Percentiles rank a stretch among this genome's conserved stretches.
These are phyloP conservation scores for Pinctada fucata DNA, from an alignment of 2,888 invertebrate species.

Conservation along the genomic window DNA sequence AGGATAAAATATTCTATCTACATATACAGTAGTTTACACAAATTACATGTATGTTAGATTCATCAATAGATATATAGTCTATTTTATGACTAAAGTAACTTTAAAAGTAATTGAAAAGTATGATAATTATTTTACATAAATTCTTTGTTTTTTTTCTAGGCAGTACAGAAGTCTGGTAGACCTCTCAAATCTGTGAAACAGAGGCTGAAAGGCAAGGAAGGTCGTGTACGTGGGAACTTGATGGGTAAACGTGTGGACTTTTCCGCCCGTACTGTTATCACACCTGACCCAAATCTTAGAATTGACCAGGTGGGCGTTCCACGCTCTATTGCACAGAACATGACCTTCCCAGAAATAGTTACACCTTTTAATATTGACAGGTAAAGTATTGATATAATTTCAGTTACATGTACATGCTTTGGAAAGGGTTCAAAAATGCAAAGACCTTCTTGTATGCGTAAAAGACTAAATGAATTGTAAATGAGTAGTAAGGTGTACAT, in stretches of 20 bases:
- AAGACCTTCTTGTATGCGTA: too few species aligned
- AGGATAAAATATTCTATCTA: too few species aligned
- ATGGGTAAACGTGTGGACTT: slow-evolving; percentile 99
- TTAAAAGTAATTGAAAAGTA: too few species aligned
- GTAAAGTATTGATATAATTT: slow-evolving; percentile 70
- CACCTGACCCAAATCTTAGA: slow-evolving; percentile 82
- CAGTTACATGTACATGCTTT: too few species aligned
- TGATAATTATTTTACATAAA: too few species aligned
- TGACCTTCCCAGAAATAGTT: slow-evolving; percentile 99
- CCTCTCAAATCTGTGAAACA: slow-evolving; percentile 98
- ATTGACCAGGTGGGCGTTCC: slow-evolving; percentile 99
- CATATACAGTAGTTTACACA: too few species aligned
- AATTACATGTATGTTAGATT: too few species aligned
- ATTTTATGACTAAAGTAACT: too few species aligned
- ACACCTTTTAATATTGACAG: slow-evolving; percentile 99
- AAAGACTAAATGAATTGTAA: too few species aligned
- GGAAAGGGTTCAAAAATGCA: too few species aligned
- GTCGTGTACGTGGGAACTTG: slow-evolving; percentile 97
- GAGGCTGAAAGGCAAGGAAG: slow-evolving; percentile 97
- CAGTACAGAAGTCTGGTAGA: slow-evolving; percentile 99
- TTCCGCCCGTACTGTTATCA: slow-evolving; percentile 95
- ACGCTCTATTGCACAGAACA: slow-evolving; percentile 97
- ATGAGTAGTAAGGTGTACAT: too few species aligned
- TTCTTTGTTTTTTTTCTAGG: slow-evolving; percentile 76
- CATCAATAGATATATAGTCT: too few species aligned